phyloP scores from a whole-genome alignment of 2,113 vertebrate genomes.

The Mesocricetus auratus region DNA sequence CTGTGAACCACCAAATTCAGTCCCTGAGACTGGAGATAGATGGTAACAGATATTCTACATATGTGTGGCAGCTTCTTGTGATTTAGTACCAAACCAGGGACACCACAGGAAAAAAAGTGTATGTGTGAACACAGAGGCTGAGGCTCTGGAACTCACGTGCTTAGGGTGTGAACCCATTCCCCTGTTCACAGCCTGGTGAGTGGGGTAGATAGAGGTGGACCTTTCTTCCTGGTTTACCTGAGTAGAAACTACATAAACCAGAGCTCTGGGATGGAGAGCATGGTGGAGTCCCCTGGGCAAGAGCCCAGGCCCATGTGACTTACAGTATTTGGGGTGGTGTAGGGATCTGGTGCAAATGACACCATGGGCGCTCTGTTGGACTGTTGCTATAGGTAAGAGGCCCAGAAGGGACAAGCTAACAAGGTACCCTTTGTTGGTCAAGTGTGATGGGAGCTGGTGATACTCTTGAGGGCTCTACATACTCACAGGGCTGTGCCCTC shows the following conservation, averaged over 20 bases:
- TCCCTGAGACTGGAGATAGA: not conserved
- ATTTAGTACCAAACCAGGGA: not conserved
- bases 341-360: not conserved
- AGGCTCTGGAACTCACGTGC: not conserved
- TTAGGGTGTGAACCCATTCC: not conserved
- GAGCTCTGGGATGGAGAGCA: not conserved
- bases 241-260: too few relatives aligned
- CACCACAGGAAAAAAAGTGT: not conserved
- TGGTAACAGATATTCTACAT: not conserved
- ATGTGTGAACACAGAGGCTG: not conserved
- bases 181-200: not conserved
- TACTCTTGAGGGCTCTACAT: rapidly evolving
- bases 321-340: rapidly evolving
- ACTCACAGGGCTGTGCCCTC: rapidly evolving
- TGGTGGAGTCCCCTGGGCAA: not conserved
- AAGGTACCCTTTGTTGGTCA: rapidly evolving
- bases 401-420: not conserved
- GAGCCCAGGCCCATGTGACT: not conserved
- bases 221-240: not conserved
- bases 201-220: rapidly evolving
- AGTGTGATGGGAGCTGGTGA: rapidly evolving
- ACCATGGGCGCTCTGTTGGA: not conserved
- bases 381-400: too few relatives aligned
- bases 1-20: not conserved
- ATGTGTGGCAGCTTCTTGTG: not conserved